phyloP scores from a whole-genome alignment of 1,140 invertebrate species.

The Lamellibrachia luymesi region DNA sequence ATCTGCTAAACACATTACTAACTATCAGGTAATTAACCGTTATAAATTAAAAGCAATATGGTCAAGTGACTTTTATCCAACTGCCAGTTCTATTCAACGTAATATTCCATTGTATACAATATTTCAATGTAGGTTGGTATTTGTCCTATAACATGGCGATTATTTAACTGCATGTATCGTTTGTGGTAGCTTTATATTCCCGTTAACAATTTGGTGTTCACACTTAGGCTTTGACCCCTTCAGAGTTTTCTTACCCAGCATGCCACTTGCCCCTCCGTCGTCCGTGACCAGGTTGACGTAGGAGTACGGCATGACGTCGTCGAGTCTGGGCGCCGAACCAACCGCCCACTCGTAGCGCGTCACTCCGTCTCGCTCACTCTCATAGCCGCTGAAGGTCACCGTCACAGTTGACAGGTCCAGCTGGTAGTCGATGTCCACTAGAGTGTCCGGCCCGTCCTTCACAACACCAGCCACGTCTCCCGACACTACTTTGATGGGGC shows the following conservation, averaged over 20 bases:
- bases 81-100: too few relatives aligned
- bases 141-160: too few relatives aligned
- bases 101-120: too few relatives aligned
- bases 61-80: too few relatives aligned
- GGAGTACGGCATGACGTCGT: not conserved
- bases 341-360: not conserved
- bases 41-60: too few relatives aligned
- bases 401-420: not conserved
- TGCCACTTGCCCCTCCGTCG: not conserved
- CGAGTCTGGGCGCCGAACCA: not conserved
- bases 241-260: not conserved
- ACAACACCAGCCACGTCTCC: slow-evolving; percentile 9
- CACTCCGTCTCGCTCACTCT: not conserved
- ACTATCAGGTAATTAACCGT: too few relatives aligned
- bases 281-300: not conserved
- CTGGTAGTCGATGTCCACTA: not conserved
- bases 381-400: not conserved
- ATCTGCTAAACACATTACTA: too few relatives aligned
- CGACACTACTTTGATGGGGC: slow-evolving; percentile 9
- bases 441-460: slow-evolving; percentile 8
- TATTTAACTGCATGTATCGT: too few relatives aligned
- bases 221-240: not conserved
- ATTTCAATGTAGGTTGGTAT: too few relatives aligned
- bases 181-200: too few relatives aligned
- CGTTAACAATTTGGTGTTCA: not conserved